Base-by-base conservation (phyloP, 2,797 vertebrate species). In the Holocentrus rufus region DNA sequence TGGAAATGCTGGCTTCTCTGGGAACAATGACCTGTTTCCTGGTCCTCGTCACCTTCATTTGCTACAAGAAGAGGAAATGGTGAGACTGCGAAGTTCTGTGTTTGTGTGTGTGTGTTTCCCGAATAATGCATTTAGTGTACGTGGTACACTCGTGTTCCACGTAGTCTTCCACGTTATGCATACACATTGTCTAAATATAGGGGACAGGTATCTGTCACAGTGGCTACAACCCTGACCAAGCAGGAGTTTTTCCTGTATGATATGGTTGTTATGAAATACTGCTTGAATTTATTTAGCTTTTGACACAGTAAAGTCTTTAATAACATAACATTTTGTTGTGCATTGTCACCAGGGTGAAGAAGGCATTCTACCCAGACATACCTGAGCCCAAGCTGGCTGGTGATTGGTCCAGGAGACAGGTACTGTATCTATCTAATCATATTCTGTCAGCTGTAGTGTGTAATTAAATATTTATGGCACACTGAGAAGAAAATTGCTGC, bases 51-150 rank as follows among this genome's bases (percentile, higher is more conserved):
- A 95, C 94, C 25, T 82, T 94, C 52, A 83, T 97, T 74, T 98
- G 97, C 90, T 98, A 96, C 86, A 95, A 90, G 87, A 98, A 98
- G 81, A 94, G 97, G 87, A 95, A 96, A 90, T 99, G 98, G 98
- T 99, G 79, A 82, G 86, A 47, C 54, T 69, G 17, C 58, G 49
- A 31, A 46, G 15, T 5, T 60, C 0, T 47, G 46, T 85, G 4
- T 60, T 31, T 70, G 2, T 57, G 11, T 80, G 49, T 50, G 49
- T 50, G 49, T 42, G 14, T 39, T 57, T 7, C 27, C 36, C 42
- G 8, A 72, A 53, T 44, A 57, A 31, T 65, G 5, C n/a, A 18
- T 36, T 9, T 56, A 34, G 6, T 46, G 42, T 4, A 47, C 15
- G 44, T n/a, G n/a, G n/a, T n/a, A n/a, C n/a, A n/a, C n/a, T n/a